Percentiles rank a stretch among this genome's conserved stretches.
Conservation (phyloP, 2,113 vertebrate species). For the Orycteropus afer region DNA sequence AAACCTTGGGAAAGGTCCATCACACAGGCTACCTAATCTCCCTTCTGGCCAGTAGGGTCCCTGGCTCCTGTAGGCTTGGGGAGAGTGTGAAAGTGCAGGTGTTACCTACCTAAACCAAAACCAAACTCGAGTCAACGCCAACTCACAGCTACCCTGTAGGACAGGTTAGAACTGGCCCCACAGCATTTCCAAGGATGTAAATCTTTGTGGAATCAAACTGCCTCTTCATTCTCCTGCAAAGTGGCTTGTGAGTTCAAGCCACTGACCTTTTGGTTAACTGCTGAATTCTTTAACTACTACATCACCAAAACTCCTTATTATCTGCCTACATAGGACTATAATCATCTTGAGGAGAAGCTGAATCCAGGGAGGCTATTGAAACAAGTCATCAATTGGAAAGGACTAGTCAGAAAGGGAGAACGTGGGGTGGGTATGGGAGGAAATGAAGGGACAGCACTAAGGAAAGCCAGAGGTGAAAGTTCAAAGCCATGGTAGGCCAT, state of each 20-base stretch:
- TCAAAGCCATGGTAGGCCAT: not conserved
- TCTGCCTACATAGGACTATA: not conserved
- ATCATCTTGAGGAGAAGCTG: not conserved
- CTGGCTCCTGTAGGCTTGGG: no score
- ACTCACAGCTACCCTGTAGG: no score
- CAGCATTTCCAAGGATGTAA: no score
- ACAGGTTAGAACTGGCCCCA: no score
- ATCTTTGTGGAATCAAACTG: no score
- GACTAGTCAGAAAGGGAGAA: not conserved
- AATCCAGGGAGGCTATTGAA: not conserved
- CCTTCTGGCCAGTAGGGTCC: not conserved
- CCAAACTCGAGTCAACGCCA: no score
- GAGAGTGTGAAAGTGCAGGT: not conserved
- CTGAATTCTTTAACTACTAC: no score
- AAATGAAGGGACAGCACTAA: not conserved
- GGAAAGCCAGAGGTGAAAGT: not conserved
- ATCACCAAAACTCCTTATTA: no score
- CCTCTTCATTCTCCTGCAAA: no score
- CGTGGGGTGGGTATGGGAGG: not conserved
- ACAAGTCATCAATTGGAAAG: not conserved
- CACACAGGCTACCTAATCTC: not conserved
- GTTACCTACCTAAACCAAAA: not conserved
- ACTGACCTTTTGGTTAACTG: no score
- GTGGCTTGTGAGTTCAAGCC: no score
- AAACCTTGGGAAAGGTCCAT: not conserved